A percentile compares a stretch with the other conserved stretches of the same genome.
Evolutionary conservation across 1,140 invertebrate species (phyloP).

Genomic region (Drosophila insularis): DNA sequence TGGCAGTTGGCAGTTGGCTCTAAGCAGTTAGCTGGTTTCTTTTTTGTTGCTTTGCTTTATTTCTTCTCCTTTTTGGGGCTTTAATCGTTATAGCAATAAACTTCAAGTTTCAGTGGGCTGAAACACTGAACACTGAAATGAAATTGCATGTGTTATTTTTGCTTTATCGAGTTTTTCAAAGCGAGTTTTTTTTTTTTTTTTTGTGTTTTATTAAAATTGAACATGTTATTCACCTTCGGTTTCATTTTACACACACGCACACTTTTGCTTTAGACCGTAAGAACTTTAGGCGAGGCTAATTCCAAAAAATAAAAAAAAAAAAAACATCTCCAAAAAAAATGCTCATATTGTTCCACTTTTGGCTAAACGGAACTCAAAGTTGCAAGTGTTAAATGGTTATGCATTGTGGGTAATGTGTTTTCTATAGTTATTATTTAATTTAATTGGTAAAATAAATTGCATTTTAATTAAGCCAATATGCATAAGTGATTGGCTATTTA

Average conservation of each 20-base stretch:
- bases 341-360: constrained; percentile 1
- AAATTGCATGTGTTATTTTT: constrained; percentile 25
- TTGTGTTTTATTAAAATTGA: constrained; percentile 10
- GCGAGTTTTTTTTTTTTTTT: constrained; percentile 20
- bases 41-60: constrained; percentile 27
- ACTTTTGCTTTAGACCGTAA: constrained; percentile 24
- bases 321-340: background rate
- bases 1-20: background rate
- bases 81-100: constrained; percentile 76
- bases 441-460: constrained; percentile 2
- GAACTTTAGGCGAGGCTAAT: constrained; percentile 14
- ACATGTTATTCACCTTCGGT: constrained; percentile 63
- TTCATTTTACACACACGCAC: constrained; percentile 17
- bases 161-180: constrained; percentile 20
- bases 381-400: constrained; percentile 9
- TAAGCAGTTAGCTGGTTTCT: constrained; percentile 9
- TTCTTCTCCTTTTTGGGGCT: constrained; percentile 37
- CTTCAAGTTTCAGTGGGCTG: constrained; percentile 69
- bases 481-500: background rate
- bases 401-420: background rate
- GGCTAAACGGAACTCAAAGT: constrained; percentile 1
- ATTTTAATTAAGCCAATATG: background rate
- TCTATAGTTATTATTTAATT: constrained; percentile 1
- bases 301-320: background rate
- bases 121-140: constrained; percentile 11